phyloP scores from a whole-genome alignment of 2,797 vertebrate genomes.

The Smutsia gigantea region DNA sequence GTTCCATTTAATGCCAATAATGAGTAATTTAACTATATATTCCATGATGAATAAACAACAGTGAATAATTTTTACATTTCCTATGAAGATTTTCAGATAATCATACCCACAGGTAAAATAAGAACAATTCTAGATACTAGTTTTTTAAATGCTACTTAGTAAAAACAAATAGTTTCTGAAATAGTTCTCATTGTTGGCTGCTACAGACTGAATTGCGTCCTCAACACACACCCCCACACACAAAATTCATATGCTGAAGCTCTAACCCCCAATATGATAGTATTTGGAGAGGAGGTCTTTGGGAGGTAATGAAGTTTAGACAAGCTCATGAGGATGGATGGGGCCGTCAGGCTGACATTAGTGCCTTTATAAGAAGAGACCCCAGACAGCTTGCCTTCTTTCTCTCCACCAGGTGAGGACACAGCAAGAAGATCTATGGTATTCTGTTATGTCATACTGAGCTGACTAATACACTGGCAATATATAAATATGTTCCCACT shows the following conservation, averaged over 20 bases:
- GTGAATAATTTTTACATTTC: slow-evolving; percentile 53
- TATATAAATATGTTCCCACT: neutral
- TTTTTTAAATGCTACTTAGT: slow-evolving; percentile 40
- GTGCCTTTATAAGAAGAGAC: neutral
- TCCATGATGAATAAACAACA: slow-evolving; percentile 21
- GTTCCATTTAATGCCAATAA: slow-evolving; percentile 31
- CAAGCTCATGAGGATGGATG: neutral
- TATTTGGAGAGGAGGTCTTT: neutral
- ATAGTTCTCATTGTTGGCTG: neutral
- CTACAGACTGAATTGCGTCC: neutral
- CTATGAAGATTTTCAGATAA: slow-evolving; percentile 45
- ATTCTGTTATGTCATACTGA: neutral
- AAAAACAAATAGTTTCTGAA: slow-evolving; percentile 35
- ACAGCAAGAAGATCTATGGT: neutral
- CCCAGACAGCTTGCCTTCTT: neutral
- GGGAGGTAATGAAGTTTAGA: neutral
- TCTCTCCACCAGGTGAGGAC: neutral
- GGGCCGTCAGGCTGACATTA: neutral
- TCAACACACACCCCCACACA: neutral
- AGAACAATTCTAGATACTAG: slow-evolving; percentile 14
- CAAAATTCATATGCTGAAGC: neutral
- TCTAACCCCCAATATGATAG: neutral
- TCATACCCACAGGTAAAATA: neutral
- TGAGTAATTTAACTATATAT: slow-evolving; percentile 31
- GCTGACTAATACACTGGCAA: neutral